These are phyloP conservation scores for Ptychobarbus kaznakovi DNA, from an alignment of 2,797 vertebrate species.

Conservation along the genomic window DNA sequence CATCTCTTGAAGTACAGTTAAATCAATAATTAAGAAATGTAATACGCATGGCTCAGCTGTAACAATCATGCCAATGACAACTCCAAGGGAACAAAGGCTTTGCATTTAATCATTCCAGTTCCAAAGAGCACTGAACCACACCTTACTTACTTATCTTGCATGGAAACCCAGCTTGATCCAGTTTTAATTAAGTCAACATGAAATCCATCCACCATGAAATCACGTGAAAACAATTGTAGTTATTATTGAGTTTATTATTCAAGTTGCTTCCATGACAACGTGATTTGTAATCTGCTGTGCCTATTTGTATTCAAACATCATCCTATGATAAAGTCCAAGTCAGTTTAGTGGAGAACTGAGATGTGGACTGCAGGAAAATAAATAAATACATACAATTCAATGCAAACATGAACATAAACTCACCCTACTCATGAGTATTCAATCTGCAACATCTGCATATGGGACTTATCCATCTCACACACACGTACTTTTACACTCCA, in stretches of 20 bases:
- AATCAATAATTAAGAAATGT: conserved; percentile 1
- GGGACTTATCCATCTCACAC: background rate
- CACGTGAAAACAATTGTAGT: background rate
- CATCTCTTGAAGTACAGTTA: background rate
- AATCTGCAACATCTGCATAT: background rate
- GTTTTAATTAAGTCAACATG: background rate
- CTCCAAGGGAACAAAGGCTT: background rate
- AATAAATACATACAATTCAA: background rate
- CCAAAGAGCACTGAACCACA: conserved; percentile 19
- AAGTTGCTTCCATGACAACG: conserved; percentile 18
- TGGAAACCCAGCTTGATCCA: background rate
- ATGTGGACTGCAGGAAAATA: background rate
- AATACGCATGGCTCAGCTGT: background rate
- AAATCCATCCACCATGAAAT: background rate
- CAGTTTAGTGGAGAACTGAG: background rate
- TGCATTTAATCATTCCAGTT: background rate
- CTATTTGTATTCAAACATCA: background rate
- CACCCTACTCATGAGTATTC: conserved; percentile 1
- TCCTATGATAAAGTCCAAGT: background rate
- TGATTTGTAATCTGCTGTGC: background rate
- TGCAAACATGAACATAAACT: background rate
- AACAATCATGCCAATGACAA: background rate
- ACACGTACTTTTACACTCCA: background rate
- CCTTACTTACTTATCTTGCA: background rate
- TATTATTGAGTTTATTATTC: background rate